Conservation (phyloP, 2,888 invertebrate genomes). For the Hololepta plana region DNA sequence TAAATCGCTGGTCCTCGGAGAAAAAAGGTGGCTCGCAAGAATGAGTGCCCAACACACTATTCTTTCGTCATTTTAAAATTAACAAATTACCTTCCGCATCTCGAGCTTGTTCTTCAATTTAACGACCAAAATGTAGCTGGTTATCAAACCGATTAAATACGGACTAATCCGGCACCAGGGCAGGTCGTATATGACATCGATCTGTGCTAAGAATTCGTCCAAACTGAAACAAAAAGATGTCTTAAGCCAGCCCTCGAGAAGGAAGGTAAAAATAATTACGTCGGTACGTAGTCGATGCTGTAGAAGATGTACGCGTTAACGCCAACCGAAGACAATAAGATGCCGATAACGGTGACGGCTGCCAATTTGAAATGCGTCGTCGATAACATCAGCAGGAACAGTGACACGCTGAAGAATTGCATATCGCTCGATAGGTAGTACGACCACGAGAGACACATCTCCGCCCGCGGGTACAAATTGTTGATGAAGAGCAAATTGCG, state of each 20-base stretch:
- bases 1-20: no score
- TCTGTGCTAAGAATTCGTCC: constrained; percentile 23
- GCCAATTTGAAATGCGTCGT: constrained; percentile 26
- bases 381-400: constrained; percentile 25
- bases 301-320: constrained; percentile 24
- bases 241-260: no score
- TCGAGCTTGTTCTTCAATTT: constrained; percentile 18
- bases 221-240: constrained; percentile 20
- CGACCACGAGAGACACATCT: constrained; percentile 33
- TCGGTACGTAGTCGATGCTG: constrained; percentile 23
- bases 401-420: constrained; percentile 27
- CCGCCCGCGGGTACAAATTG: constrained; percentile 26
- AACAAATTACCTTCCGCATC: constrained; percentile 15
- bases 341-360: constrained; percentile 14
- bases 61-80: neutral
- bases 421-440: constrained; percentile 32
- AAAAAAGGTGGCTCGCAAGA: no score
- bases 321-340: constrained; percentile 20
- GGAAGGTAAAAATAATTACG: constrained; percentile 27
- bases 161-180: constrained; percentile 33
- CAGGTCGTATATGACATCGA: constrained; percentile 29
- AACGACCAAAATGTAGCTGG: constrained; percentile 28
- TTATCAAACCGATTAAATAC: constrained; percentile 29
- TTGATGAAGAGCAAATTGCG: constrained; percentile 32
- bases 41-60: no score